A percentile compares a stretch with the other conserved stretches of the same genome.
Conservation (phyloP, 2,888 invertebrate species). For the Galerucella nymphaeae region DNA sequence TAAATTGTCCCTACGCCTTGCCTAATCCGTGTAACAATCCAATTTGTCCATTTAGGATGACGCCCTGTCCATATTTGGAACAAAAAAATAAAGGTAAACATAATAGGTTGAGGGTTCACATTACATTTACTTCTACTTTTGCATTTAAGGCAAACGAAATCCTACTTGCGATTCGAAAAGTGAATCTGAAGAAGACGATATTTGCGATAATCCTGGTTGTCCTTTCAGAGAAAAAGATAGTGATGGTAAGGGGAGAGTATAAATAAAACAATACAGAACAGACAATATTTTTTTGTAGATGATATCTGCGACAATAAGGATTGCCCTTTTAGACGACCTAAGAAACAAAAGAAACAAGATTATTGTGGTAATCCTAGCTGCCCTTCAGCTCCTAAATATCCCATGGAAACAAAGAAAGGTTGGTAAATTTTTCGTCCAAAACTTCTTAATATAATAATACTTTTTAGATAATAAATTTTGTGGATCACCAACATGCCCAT, state of each 20-base stretch:
- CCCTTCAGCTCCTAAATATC: conserved; percentile 34
- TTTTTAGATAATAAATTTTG: conserved; percentile 15
- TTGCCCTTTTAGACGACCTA: conserved; percentile 46
- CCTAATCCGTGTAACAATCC: conserved; percentile 50
- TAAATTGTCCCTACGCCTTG: conserved; percentile 57
- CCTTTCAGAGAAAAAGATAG: conserved; percentile 41
- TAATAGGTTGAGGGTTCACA: no score
- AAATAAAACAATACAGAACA: neutral
- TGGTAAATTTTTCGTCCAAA: neutral
- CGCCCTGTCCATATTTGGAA: conserved; percentile 44
- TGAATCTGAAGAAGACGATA: conserved; percentile 21
- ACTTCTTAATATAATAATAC: neutral
- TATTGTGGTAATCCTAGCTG: conserved; percentile 26
- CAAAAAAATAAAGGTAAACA: conserved; percentile 27
- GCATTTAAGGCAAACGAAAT: conserved; percentile 11
- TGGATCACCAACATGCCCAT: conserved; percentile 13
- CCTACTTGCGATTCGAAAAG: conserved; percentile 12
- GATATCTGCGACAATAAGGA: conserved; percentile 48
- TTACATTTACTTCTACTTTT: neutral
- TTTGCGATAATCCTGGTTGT: conserved; percentile 50
- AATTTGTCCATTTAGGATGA: conserved; percentile 46
- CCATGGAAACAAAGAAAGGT: neutral
- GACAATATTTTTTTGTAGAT: neutral
- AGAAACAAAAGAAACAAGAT: conserved; percentile 19
- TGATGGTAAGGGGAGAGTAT: neutral